A percentile compares a stretch with the other conserved stretches of the same genome.
These are phyloP conservation scores for Hydrolagus colliei DNA, from an alignment of 2,797 vertebrate genomes.

Conservation along the genomic window DNA sequence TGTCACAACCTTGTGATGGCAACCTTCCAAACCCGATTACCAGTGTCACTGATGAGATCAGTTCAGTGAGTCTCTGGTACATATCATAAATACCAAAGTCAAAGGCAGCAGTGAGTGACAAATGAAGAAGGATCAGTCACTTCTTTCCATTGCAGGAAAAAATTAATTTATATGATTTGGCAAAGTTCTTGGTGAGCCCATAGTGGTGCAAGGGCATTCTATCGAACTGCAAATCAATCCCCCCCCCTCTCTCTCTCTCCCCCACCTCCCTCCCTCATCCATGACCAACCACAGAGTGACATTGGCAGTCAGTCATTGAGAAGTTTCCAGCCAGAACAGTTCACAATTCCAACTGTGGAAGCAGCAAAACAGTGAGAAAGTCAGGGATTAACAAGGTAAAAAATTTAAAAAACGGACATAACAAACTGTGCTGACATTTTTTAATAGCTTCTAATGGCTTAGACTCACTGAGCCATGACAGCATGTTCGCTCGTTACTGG, in stretches of 20 bases:
- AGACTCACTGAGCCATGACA: slow-evolving; percentile 47
- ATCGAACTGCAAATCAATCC: too few species aligned
- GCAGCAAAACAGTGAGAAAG: background rate
- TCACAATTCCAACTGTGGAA: background rate
- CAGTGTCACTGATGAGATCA: too few species aligned
- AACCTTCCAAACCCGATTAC: background rate
- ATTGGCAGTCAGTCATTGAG: background rate
- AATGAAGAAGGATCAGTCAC: too few species aligned
- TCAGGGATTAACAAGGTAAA: background rate
- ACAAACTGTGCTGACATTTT: slow-evolving; percentile 11
- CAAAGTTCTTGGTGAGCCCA: too few species aligned
- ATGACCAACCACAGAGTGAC: background rate
- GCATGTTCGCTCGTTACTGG: slow-evolving; percentile 45
- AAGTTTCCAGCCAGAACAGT: background rate
- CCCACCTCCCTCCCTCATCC: too few species aligned
- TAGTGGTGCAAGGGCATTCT: too few species aligned
- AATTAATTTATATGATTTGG: too few species aligned
- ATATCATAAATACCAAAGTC: too few species aligned
- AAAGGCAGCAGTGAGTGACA: too few species aligned
- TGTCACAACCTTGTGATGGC: background rate
- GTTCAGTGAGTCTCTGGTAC: too few species aligned
- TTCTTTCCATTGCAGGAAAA: too few species aligned
- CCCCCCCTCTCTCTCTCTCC: too few species aligned
- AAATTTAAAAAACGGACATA: background rate
- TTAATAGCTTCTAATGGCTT: slow-evolving; percentile 10